Evolutionary conservation across 2,888 invertebrate species (phyloP).

Genomic region (Parapristionchus giblindavisi): DNA sequence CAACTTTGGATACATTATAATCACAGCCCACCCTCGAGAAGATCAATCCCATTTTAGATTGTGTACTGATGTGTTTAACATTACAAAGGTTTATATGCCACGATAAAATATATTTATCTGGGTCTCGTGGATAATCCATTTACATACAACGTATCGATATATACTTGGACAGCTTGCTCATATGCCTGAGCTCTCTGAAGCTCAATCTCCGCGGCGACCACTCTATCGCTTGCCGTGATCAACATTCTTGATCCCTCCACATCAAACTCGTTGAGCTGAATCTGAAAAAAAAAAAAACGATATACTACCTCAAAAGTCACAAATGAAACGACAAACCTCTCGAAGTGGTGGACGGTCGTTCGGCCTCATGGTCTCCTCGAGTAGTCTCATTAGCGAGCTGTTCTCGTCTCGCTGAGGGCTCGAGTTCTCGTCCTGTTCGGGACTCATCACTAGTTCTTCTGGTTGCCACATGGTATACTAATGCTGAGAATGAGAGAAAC

Average conservation of each 20-base stretch:
- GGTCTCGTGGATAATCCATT: too few relatives aligned
- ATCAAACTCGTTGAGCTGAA: too few relatives aligned
- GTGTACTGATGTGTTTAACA: background rate
- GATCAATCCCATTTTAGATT: background rate
- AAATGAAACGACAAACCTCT: background rate
- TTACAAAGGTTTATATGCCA: conserved; percentile 2
- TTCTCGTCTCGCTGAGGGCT: background rate
- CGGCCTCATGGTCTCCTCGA: background rate
- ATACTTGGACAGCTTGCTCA: too few relatives aligned
- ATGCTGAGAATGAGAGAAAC: background rate
- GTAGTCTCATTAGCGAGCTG: background rate
- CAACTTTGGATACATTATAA: background rate
- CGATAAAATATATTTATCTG: too few relatives aligned
- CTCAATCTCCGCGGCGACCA: too few relatives aligned
- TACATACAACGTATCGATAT: too few relatives aligned
- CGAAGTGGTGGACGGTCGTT: background rate
- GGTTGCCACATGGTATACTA: too few relatives aligned
- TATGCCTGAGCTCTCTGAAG: too few relatives aligned
- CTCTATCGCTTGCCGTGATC: too few relatives aligned
- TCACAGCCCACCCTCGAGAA: conserved; percentile 10
- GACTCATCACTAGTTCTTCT: background rate
- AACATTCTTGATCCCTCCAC: too few relatives aligned
- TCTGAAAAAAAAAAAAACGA: background rate
- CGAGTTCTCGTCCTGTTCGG: background rate
- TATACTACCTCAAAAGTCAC: background rate